Conservation (phyloP, 2,113 vertebrate species). For the Corvus hawaiiensis region DNA sequence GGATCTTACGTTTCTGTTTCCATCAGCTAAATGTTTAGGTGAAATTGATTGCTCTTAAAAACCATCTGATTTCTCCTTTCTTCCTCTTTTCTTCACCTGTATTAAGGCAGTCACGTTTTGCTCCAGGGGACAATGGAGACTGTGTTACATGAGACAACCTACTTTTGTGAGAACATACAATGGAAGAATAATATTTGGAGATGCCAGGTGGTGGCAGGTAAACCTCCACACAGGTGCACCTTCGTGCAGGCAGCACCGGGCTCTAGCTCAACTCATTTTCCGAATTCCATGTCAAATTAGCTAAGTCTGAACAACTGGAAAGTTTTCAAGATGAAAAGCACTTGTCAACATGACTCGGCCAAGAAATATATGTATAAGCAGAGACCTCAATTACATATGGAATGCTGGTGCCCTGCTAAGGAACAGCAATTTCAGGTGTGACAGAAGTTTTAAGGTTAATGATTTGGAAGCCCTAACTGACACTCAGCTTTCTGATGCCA, state of each 20-base stretch:
- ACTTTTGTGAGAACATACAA: neutral
- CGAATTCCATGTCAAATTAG: conserved; percentile 2
- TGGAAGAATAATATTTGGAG: neutral
- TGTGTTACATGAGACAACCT: neutral
- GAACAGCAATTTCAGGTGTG: neutral
- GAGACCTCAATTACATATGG: conserved; percentile 9
- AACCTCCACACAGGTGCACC: neutral
- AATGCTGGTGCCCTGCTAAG: neutral
- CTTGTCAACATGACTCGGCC: neutral
- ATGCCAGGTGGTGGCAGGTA: neutral
- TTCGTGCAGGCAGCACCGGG: neutral
- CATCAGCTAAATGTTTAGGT: neutral
- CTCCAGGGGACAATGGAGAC: neutral
- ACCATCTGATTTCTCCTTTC: neutral
- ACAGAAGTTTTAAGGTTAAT: neutral
- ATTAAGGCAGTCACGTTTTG: neutral
- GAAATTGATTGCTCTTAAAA: neutral
- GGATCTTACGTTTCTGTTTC: neutral
- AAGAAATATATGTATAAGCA: conserved; percentile 18
- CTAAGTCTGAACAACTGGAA: neutral
- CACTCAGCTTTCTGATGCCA: neutral
- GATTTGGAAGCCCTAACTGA: neutral
- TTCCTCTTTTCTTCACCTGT: neutral
- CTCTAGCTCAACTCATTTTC: neutral
- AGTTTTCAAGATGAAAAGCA: conserved; percentile 5